A percentile compares a stretch with the other conserved stretches of the same genome.
Evolutionary conservation across 1,140 invertebrate species (phyloP).

Genomic region (Anadara kagoshimensis): DNA sequence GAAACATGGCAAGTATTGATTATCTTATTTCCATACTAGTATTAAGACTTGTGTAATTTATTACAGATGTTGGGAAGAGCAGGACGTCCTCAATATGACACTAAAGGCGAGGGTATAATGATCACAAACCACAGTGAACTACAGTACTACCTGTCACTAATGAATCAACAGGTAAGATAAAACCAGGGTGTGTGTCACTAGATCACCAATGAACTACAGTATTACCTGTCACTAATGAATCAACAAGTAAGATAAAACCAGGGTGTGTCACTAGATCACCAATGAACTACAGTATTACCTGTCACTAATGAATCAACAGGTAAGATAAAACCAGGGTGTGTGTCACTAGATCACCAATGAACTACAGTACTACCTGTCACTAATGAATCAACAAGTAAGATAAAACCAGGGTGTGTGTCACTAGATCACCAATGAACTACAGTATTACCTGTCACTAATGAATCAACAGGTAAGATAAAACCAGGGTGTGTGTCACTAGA

Average conservation of each 20-base stretch:
- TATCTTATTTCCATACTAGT: no score
- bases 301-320: conserved; percentile 93
- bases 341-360: conserved; percentile 94
- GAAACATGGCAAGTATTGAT: no score
- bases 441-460: conserved; percentile 77
- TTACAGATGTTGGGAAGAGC: conserved; percentile 94
- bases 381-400: conserved; percentile 96
- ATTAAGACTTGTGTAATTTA: not conserved
- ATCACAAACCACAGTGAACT: conserved; percentile 99
- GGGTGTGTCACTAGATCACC: no score
- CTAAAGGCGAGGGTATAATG: conserved; percentile 98
- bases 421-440: no score
- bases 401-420: no score
- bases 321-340: conserved; percentile 90
- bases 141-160: conserved; percentile 97
- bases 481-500: conserved; percentile 91
- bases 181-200: conserved; percentile 91
- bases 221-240: conserved; percentile 97
- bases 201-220: conserved; percentile 97
- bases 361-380: conserved; percentile 97
- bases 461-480: conserved; percentile 93
- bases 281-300: no score
- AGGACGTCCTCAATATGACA: conserved; percentile 98
- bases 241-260: conserved; percentile 89
- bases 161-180: conserved; percentile 95